phyloP scores from a whole-genome alignment of 2,888 invertebrate genomes.

The Saturnia pavonia region DNA sequence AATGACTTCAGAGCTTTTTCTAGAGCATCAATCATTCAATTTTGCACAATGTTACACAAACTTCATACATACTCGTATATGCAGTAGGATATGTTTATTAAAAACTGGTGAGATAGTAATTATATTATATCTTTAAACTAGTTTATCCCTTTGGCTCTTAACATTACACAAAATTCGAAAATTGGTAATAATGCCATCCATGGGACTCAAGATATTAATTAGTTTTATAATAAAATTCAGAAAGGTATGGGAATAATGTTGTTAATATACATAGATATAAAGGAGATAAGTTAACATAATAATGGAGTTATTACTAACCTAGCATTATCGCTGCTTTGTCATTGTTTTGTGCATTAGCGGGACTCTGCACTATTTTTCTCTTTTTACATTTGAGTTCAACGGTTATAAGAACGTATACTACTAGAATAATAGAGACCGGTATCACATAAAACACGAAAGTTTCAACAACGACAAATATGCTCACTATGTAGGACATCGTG shows the following conservation, averaged over 20 bases:
- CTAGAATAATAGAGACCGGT: slow-evolving; percentile 91
- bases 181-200: too few relatives aligned
- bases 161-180: too few relatives aligned
- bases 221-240: too few relatives aligned
- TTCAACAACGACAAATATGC: slow-evolving; percentile 77
- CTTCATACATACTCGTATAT: too few relatives aligned
- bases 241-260: not conserved
- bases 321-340: slow-evolving; percentile 89
- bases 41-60: too few relatives aligned
- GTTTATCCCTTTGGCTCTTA: too few relatives aligned
- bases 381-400: slow-evolving; percentile 84
- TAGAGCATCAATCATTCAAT: too few relatives aligned
- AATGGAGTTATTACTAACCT: slow-evolving; percentile 78
- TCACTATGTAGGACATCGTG: slow-evolving; percentile 48
- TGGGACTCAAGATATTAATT: too few relatives aligned
- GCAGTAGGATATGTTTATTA: too few relatives aligned
- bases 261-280: not conserved
- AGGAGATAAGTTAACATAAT: not conserved
- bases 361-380: slow-evolving; percentile 75
- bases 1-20: too few relatives aligned
- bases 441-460: slow-evolving; percentile 91
- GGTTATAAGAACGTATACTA: slow-evolving; percentile 89
- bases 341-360: slow-evolving; percentile 63
- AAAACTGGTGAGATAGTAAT: too few relatives aligned
- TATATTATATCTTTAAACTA: too few relatives aligned